Evolutionary conservation across 2,888 invertebrate species (phyloP).

Genomic region (Monopis laevigella): DNA sequence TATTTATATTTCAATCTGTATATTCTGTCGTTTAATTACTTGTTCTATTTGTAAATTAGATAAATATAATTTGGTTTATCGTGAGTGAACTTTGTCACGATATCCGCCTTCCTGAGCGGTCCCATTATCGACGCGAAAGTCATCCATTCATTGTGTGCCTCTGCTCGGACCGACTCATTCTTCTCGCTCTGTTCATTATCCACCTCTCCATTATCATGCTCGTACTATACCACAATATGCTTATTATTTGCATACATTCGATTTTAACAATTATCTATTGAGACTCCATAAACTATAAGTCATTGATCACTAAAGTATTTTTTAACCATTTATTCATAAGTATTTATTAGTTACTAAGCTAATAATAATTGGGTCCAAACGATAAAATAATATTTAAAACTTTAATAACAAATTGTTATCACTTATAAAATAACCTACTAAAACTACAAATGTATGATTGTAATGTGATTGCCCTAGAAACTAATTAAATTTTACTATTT

Average conservation of each 20-base stretch:
- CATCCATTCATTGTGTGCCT: conserved; percentile 41
- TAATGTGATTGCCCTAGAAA: too few species aligned
- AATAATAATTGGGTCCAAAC: too few species aligned
- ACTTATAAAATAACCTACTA: too few species aligned
- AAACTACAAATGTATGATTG: too few species aligned
- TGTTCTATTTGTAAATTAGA: too few species aligned
- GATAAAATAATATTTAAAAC: too few species aligned
- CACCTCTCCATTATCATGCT: background rate
- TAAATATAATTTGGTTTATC: conserved; percentile 37
- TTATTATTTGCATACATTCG: too few species aligned
- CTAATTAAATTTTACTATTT: too few species aligned
- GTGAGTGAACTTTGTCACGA: conserved; percentile 45
- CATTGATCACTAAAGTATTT: background rate
- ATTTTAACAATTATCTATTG: background rate
- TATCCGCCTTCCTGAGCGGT: conserved; percentile 46
- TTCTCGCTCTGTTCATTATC: conserved; percentile 7
- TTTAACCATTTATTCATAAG: background rate
- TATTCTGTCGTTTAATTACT: too few species aligned
- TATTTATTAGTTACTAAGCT: background rate
- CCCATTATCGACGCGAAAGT: conserved; percentile 43
- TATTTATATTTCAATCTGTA: too few species aligned
- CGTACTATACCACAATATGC: too few species aligned
- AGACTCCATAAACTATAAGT: background rate
- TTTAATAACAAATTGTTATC: too few species aligned
- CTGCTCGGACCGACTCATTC: conserved; percentile 16